Evolutionary conservation across 2,797 vertebrate genomes (phyloP).

Genomic region (Tragelaphus eurycerus): DNA sequence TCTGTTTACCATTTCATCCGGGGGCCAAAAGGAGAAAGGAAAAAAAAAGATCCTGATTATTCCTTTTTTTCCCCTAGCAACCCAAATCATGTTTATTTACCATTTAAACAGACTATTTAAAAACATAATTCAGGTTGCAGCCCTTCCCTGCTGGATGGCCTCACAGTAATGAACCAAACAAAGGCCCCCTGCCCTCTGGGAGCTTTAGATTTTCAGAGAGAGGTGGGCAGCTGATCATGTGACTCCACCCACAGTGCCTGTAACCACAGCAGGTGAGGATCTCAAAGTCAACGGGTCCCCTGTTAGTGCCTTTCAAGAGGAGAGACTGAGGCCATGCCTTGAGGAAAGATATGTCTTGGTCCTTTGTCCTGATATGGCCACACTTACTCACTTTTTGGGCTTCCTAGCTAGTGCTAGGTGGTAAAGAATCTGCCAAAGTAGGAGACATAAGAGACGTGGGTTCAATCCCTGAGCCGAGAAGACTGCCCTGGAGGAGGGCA

Average conservation of each 20-base stretch:
- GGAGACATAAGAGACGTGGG: background rate
- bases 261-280: too few relatives aligned
- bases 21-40: background rate
- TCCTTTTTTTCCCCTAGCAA: background rate
- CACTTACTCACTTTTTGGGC: background rate
- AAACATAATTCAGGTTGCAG: background rate
- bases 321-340: background rate
- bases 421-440: background rate
- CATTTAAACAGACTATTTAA: background rate
- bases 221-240: background rate
- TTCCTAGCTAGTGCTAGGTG: background rate
- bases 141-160: background rate
- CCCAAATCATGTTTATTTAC: background rate
- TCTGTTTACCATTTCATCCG: background rate
- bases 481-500: background rate
- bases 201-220: rapidly evolving
- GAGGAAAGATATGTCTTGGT: background rate
- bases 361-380: background rate
- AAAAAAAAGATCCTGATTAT: background rate
- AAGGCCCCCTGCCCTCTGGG: background rate
- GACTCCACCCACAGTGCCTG: too few relatives aligned
- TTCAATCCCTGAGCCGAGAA: background rate
- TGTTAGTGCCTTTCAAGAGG: background rate
- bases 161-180: background rate
- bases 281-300: too few relatives aligned